Evolutionary conservation across 2,797 vertebrate species (phyloP).

Genomic region (Mus minutoides): DNA sequence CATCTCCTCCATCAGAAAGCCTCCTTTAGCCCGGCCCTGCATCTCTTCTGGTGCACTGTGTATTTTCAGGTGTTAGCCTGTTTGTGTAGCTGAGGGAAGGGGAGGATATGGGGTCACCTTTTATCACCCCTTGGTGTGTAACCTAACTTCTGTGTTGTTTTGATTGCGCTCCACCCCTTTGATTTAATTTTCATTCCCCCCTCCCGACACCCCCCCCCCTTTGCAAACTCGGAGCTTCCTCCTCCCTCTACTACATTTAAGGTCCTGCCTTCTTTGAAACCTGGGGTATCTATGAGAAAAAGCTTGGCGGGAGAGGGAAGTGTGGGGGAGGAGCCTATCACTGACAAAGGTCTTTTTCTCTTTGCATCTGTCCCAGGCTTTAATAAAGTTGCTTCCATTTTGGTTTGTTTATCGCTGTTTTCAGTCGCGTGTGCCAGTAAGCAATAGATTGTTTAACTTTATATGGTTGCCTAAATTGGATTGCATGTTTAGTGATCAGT

Average conservation of each 20-base stretch:
- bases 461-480: slow-evolving; percentile 67
- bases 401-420: slow-evolving; percentile 70
- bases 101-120: background rate
- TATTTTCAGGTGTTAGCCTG: slow-evolving; percentile 67
- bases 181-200: slow-evolving; percentile 43
- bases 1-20: slow-evolving; percentile 66
- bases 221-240: background rate
- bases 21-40: slow-evolving; percentile 75
- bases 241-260: background rate
- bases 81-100: slow-evolving; percentile 44
- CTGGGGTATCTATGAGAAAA: background rate
- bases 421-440: slow-evolving; percentile 74
- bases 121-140: background rate
- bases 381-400: slow-evolving; percentile 76
- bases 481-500: slow-evolving; percentile 58
- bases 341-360: slow-evolving; percentile 52
- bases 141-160: slow-evolving; percentile 51
- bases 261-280: slow-evolving; percentile 25
- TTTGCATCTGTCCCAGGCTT: slow-evolving; percentile 61
- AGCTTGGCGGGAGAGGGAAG: background rate
- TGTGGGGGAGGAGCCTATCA: slow-evolving; percentile 7
- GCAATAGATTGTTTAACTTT: slow-evolving; percentile 72
- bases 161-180: slow-evolving; percentile 22
- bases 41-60: slow-evolving; percentile 63
- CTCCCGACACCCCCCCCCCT: background rate